Percentiles rank a stretch among this genome's conserved stretches.
phyloP scores from a whole-genome alignment of 2,888 invertebrate genomes.

The Dendrolimus houi region DNA sequence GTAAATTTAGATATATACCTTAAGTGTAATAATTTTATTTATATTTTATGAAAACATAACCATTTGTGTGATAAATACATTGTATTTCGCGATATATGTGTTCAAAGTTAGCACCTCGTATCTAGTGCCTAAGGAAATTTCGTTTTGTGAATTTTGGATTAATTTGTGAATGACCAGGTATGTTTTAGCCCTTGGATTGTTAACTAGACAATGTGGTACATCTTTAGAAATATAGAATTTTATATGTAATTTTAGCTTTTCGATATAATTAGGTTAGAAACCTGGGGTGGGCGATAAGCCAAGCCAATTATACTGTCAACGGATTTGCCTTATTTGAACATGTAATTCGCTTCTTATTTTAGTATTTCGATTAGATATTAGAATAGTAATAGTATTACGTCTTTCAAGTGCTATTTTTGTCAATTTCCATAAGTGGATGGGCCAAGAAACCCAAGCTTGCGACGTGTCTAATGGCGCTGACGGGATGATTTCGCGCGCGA shows the following conservation, averaged over 20 bases:
- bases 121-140: slow-evolving; percentile 46
- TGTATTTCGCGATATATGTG: slow-evolving; percentile 32
- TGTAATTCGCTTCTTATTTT: slow-evolving; percentile 23
- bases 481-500: slow-evolving; percentile 75
- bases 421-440: slow-evolving; percentile 69
- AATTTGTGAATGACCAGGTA: slow-evolving; percentile 73
- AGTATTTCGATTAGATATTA: slow-evolving; percentile 28
- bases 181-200: slow-evolving; percentile 29
- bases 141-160: slow-evolving; percentile 49
- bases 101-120: slow-evolving; percentile 27
- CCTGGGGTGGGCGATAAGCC: slow-evolving; percentile 65
- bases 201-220: slow-evolving; percentile 24
- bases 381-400: slow-evolving; percentile 34
- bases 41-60: slow-evolving; percentile 32
- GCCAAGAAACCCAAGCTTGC: slow-evolving; percentile 68
- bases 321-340: slow-evolving; percentile 29
- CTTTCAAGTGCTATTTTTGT: slow-evolving; percentile 60
- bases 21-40: slow-evolving; percentile 29
- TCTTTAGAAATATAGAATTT: slow-evolving; percentile 15
- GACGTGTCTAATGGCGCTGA: slow-evolving; percentile 78
- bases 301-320: slow-evolving; percentile 57
- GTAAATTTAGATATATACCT: slow-evolving; percentile 32
- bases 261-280: slow-evolving; percentile 66
- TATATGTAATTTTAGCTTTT: slow-evolving; percentile 24
- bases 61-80: slow-evolving; percentile 29